Evolutionary conservation across 2,113 vertebrate genomes (phyloP), one percentile per base, ranked within the genome.

Genomic region (Ictalurus furcatus): DNA sequence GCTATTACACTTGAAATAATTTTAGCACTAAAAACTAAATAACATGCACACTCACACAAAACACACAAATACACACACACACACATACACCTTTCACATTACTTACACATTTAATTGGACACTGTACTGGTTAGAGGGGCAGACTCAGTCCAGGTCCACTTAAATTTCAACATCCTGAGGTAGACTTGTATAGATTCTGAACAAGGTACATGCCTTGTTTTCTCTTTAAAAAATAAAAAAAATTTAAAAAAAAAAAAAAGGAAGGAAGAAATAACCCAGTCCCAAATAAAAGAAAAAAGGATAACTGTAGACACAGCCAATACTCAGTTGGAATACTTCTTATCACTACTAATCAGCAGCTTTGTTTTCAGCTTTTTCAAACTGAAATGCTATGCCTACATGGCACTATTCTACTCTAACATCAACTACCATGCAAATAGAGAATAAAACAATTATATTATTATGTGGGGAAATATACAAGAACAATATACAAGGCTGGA

Each of bases 171-270:
- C 91, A 94, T 91, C 92, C 94, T 95, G 94, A 96, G 95, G 95
- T 96, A 95, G 95, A 95, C 90, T 93, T 95, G 94, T 95, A 96
- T 95, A 96, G 94, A 94, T 94, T 93, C 89, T 74, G 91, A 89
- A 94, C 92, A 91, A 95, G 93, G 92, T 91, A n/a, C 37, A 89
- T 74, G 88, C 88, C 94, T 92, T 92, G 89, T 86, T 92, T 88
- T 85, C 54, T 91, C 86, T 84, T 79, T 85, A 84, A 89, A 85
- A 89, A 87, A 89, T 76, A 54, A 81, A 85, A 88, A 87, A 89
- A 83, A 44, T 44, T 5, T 1, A 34, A 34, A 34, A 1, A 44
- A 89, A 88, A 69, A 87, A 81, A 84, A 88, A 87, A 89, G 80
- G 61, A 80, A 30, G 34, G 59, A 87, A 83, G 16, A 89, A 89